These are phyloP conservation scores for Odobenus rosmarus DNA, from an alignment of 2,113 vertebrate species.

Conservation along the genomic window DNA sequence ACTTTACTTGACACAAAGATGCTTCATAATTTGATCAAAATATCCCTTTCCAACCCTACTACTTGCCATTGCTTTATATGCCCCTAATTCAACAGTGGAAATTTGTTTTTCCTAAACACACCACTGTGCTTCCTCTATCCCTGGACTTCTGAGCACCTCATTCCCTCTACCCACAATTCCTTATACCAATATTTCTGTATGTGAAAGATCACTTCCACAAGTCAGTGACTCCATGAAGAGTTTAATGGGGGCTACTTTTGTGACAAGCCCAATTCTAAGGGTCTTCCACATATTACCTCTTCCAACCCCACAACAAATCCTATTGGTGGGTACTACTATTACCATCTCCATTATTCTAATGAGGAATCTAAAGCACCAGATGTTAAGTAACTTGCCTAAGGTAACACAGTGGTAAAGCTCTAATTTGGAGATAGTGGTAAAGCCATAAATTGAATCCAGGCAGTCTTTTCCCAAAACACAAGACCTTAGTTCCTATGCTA, in stretches of 20 bases:
- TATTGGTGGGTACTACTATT: neutral
- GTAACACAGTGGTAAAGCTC: neutral
- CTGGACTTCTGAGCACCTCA: neutral
- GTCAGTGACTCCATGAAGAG: neutral
- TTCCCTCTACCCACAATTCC: neutral
- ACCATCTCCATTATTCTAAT: neutral
- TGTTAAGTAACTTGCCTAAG: neutral
- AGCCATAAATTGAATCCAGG: neutral
- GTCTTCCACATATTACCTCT: neutral
- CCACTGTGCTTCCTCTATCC: neutral
- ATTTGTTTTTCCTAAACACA: neutral
- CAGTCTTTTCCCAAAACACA: neutral
- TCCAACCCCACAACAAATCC: neutral
- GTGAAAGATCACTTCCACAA: neutral
- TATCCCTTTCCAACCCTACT: neutral
- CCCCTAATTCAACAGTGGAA: neutral
- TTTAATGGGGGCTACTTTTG: neutral
- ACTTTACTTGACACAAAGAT: conserved; percentile 40
- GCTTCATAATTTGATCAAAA: conserved; percentile 13
- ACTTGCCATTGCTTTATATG: neutral
- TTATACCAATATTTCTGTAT: neutral
- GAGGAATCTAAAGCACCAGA: neutral
- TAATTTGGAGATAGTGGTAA: neutral
- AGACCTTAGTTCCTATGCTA: neutral
- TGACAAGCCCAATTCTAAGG: neutral